Conservation (phyloP, 2,888 invertebrate species). For the Athalia circularis region DNA sequence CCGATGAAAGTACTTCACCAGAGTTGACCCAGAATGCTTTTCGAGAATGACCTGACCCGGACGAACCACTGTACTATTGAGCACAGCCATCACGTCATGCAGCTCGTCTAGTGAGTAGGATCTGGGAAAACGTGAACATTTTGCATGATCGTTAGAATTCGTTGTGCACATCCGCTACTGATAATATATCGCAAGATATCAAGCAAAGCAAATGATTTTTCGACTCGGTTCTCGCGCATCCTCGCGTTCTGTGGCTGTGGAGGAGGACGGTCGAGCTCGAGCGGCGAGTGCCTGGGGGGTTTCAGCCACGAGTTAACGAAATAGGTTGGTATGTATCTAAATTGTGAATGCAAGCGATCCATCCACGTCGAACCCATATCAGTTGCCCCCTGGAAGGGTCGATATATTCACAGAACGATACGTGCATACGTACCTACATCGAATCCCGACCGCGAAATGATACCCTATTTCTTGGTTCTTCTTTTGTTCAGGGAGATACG, state of each 20-base stretch:
- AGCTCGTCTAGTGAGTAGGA: background rate
- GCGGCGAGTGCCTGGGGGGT: background rate
- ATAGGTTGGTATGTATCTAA: slow-evolving; percentile 36
- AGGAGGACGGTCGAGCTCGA: background rate
- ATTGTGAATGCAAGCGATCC: slow-evolving; percentile 41
- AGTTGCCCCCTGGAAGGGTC: slow-evolving; percentile 32
- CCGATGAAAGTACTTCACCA: background rate
- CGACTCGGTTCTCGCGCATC: background rate
- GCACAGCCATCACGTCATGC: background rate
- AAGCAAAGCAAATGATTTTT: slow-evolving; percentile 31
- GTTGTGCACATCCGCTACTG: background rate
- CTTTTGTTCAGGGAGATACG: too few relatives aligned
- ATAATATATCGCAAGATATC: slow-evolving; percentile 30
- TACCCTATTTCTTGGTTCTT: too few relatives aligned
- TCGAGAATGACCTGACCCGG: background rate
- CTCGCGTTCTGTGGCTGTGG: background rate
- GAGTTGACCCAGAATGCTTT: slow-evolving; percentile 9
- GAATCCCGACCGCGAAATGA: too few relatives aligned
- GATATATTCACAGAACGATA: slow-evolving; percentile 33
- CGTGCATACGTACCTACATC: too few relatives aligned
- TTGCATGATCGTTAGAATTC: background rate
- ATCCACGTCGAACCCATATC: slow-evolving; percentile 44
- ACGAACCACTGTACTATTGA: too few relatives aligned
- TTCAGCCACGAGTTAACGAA: slow-evolving; percentile 31
- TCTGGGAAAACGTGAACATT: background rate